Evolutionary conservation across 1,140 invertebrate genomes (phyloP).

Genomic region (Thalassaphorura encarpata): DNA sequence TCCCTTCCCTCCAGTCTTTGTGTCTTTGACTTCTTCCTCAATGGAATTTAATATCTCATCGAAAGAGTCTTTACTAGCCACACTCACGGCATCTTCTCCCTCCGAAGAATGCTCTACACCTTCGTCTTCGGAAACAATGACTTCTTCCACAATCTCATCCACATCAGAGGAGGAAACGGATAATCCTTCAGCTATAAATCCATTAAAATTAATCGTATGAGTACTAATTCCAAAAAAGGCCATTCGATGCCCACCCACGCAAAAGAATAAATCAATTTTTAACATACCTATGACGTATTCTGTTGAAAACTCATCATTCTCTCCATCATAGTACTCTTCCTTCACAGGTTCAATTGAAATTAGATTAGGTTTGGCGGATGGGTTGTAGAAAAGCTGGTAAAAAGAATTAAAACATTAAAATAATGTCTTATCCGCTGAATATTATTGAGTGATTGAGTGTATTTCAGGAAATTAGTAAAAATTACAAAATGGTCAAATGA

Average conservation of each 20-base stretch:
- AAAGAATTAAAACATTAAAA: no score
- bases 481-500: not conserved
- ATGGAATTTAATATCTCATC: constrained; percentile 10
- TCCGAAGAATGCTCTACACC: not conserved
- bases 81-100: constrained; percentile 5
- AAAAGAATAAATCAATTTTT: not conserved
- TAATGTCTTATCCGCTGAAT: no score
- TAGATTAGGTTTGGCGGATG: not conserved
- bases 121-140: not conserved
- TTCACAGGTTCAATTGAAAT: constrained; percentile 1
- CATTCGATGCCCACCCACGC: not conserved
- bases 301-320: not conserved
- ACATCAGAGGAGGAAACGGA: constrained; percentile 4
- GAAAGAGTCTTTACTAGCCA: constrained; percentile 7
- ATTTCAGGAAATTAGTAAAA: not conserved
- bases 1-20: not conserved
- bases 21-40: not conserved
- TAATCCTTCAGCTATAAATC: not conserved
- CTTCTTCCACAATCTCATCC: constrained; percentile 5
- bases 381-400: not conserved
- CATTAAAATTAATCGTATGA: not conserved
- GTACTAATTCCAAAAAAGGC: not conserved
- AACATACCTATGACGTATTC: constrained; percentile 4
- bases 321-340: not conserved
- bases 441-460: no score